Evolutionary conservation across 2,888 invertebrate genomes (phyloP).

Genomic region (Drosophila multiciliata): DNA sequence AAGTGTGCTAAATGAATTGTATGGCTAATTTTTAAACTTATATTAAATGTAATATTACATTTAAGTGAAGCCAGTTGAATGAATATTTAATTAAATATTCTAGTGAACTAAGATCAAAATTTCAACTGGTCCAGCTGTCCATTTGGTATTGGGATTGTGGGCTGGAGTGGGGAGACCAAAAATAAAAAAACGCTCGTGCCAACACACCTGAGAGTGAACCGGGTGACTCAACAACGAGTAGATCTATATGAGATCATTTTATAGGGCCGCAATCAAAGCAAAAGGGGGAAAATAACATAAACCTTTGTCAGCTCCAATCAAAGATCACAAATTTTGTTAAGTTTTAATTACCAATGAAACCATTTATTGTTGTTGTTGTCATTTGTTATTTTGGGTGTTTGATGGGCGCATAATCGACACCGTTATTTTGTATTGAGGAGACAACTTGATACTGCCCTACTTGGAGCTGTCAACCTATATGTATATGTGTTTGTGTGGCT

Average conservation of each 20-base stretch:
- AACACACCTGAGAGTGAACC: conserved; percentile 69
- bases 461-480: conserved; percentile 48
- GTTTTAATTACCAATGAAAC: conserved; percentile 64
- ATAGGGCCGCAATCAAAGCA: conserved; percentile 61
- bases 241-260: conserved; percentile 70
- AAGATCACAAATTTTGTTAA: conserved; percentile 51
- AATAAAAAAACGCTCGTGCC: conserved; percentile 66
- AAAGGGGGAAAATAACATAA: conserved; percentile 48
- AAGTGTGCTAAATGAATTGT: conserved; percentile 16
- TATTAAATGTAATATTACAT: neutral
- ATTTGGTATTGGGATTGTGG: conserved; percentile 30
- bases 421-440: conserved; percentile 46
- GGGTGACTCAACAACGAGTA: conserved; percentile 48
- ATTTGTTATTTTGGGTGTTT: conserved; percentile 42
- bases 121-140: conserved; percentile 39
- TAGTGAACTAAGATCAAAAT: conserved; percentile 33
- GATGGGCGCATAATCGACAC: conserved; percentile 66
- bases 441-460: conserved; percentile 47
- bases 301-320: conserved; percentile 61
- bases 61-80: neutral
- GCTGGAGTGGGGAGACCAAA: conserved; percentile 13
- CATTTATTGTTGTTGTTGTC: conserved; percentile 26
- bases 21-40: neutral
- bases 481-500: neutral
- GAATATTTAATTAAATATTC: conserved; percentile 17